Evolutionary conservation across 2,888 invertebrate species (phyloP), one percentile per base, ranked within the genome.

Genomic region (Dendrolimus houi): DNA sequence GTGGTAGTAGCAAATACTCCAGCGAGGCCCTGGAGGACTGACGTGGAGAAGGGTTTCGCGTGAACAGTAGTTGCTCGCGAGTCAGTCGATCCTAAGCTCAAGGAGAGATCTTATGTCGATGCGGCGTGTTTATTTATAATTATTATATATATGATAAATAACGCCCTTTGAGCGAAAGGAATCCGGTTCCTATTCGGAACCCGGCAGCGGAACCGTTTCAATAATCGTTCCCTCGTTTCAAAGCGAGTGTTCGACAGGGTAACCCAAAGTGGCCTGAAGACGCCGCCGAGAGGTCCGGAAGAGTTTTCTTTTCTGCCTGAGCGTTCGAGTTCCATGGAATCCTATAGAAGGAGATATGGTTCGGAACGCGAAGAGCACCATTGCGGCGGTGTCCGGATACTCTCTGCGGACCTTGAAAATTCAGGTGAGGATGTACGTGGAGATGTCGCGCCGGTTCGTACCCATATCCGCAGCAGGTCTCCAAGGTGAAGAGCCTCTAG

Each of bases 381-480:
- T 63, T 77, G 66, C 60, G 57, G 69, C 67, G 69, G 71, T 77
- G 77, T 77, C 79, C 72, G 76, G 76, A 72, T 71, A 61, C 70
- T 75, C 72, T 76, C 74, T 71, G 72, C 71, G 77, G 77, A 75
- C 75, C 77, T 78, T 79, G 77, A 79, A 79, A 78, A 77, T 77
- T 77, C 71, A 77, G 75, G 76, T 72, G 72, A 71, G 70, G 75
- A 75, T 74, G 70, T 71, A 79, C 77, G 65, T 72, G 71, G 71
- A 81, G 69, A 72, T 72, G 70, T 81, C 77, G 72, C 76, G 75
- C 76, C 72, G 78, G 72, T 71, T 91, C 92, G 93, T 93, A 93
- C 93, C 92, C 91, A 93, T 93, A 93, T 93, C 93, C 93, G 93
- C 93, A 94, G 92, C 93, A 93, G 94, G 93, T 94, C 93, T 94